A percentile compares a stretch with the other conserved stretches of the same genome.
These are phyloP conservation scores for Himalopsyche tibetana DNA, from an alignment of 2,888 invertebrate genomes.

Conservation along the genomic window DNA sequence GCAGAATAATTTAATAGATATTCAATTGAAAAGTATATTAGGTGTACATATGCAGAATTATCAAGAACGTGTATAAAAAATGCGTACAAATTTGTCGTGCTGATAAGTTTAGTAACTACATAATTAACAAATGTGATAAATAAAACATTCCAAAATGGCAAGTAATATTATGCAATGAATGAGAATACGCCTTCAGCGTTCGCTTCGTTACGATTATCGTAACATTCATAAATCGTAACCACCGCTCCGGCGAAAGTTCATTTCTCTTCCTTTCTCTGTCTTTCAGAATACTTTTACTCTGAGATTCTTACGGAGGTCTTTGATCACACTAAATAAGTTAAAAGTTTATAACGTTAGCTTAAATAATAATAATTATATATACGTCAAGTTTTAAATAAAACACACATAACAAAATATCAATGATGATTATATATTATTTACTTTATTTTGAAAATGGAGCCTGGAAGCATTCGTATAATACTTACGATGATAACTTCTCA, in stretches of 20 bases:
- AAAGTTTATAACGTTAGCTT: not conserved
- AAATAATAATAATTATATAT: too few relatives aligned
- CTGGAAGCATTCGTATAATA: too few relatives aligned
- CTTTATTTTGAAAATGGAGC: too few relatives aligned
- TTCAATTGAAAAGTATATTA: too few relatives aligned
- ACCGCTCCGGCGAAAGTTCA: conserved; percentile 61
- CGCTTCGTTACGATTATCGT: conserved; percentile 48
- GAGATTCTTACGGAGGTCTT: not conserved
- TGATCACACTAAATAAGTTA: not conserved
- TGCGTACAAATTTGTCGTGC: not conserved
- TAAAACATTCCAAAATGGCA: conserved; percentile 45
- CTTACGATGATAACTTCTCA: too few relatives aligned
- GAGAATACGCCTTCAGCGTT: not conserved
- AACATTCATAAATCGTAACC: conserved; percentile 36
- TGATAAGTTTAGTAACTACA: not conserved
- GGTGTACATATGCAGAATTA: too few relatives aligned
- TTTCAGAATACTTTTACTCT: conserved; percentile 45
- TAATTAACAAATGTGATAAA: conserved; percentile 37
- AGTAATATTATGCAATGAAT: conserved; percentile 47
- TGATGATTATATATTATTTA: too few relatives aligned
- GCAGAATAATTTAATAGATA: too few relatives aligned
- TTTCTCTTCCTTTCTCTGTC: conserved; percentile 55
- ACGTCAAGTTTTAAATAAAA: too few relatives aligned
- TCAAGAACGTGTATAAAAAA: too few relatives aligned
- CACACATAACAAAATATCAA: too few relatives aligned